Conservation (phyloP, 2,888 invertebrate species). For the Hyppa rectilinea region DNA sequence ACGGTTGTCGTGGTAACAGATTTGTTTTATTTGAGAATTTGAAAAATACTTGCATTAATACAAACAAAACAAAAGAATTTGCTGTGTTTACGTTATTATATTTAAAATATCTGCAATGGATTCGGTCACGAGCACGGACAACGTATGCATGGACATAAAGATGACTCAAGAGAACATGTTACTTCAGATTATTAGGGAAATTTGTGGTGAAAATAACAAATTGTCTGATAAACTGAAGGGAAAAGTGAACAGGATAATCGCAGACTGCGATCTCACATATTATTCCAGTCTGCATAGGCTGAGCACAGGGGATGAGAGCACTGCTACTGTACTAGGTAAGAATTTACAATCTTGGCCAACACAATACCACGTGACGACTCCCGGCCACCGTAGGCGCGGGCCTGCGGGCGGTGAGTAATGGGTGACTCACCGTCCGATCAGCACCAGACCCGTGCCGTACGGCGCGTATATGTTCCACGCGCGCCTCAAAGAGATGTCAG, state of each 20-base stretch:
- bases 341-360: not conserved
- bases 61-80: not conserved
- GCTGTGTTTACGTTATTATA: not conserved
- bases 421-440: too few relatives aligned
- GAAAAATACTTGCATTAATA: too few relatives aligned
- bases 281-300: slow-evolving; percentile 85
- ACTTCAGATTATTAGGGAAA: slow-evolving; percentile 82
- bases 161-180: slow-evolving; percentile 80
- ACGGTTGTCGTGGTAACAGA: slow-evolving; percentile 65
- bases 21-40: too few relatives aligned
- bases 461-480: too few relatives aligned
- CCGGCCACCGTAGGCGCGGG: too few relatives aligned
- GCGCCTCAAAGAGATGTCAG: too few relatives aligned
- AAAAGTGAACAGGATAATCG: slow-evolving; percentile 84
- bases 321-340: slow-evolving; percentile 83
- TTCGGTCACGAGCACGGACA: slow-evolving; percentile 77
- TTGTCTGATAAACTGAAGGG: slow-evolving; percentile 78
- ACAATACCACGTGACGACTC: too few relatives aligned
- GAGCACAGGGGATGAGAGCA: slow-evolving; percentile 83
- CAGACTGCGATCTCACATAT: slow-evolving; percentile 83
- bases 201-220: slow-evolving; percentile 76
- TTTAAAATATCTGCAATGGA: slow-evolving; percentile 74
- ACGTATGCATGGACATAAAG: slow-evolving; percentile 72
- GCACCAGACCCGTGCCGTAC: too few relatives aligned
- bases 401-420: too few relatives aligned